Evolutionary conservation across 1,140 invertebrate genomes (phyloP), one percentile per base, ranked within the genome.

Genomic region (Chrysoperla carnea): DNA sequence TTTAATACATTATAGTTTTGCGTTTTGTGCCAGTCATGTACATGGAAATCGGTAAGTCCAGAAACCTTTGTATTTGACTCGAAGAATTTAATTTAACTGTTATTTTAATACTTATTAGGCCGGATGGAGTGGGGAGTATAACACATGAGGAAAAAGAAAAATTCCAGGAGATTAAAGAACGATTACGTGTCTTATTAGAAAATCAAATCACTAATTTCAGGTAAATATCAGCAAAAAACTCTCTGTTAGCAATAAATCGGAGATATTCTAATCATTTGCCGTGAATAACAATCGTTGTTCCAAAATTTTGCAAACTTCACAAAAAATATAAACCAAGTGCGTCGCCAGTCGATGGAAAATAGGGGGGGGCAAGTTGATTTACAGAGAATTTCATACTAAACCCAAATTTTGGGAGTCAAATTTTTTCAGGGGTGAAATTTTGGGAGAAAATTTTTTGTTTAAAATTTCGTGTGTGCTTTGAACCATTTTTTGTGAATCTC

Each of bases 151-250:
- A 99, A 60, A 96, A 94, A 59, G 92, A 97, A 54, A 92, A 92
- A 57, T 99, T 98, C 66, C 84, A 91, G 44, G 89, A 95, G 59
- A 88, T 99, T 44, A 98, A 97, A 62, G 93, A 98, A 55, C 70
- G 93, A 39, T 67, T 99, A 41, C 75, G 87, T 55, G 78, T 89
- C 50, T 67, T 98, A 42, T 66, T 99, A 37, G 94, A 99, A 64
- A 84, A 94, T 64, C 95, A 99, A 73, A 96, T 99, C 45, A 99
- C 95, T 4, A 95, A 99, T 72, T 99, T 99, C 67, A 80, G 90
- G 82, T 85, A 72, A 56, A 39, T 50, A 35, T 29, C 17, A 23
- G 17, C 37, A 17, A 23, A n/a, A n/a, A n/a, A n/a, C 5, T 14
- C 27, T 14, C 6, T 38, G 5, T 14, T 17, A 14, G 6, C 37